phyloP scores from a whole-genome alignment of 2,797 vertebrate species.

The Sciurus carolinensis region DNA sequence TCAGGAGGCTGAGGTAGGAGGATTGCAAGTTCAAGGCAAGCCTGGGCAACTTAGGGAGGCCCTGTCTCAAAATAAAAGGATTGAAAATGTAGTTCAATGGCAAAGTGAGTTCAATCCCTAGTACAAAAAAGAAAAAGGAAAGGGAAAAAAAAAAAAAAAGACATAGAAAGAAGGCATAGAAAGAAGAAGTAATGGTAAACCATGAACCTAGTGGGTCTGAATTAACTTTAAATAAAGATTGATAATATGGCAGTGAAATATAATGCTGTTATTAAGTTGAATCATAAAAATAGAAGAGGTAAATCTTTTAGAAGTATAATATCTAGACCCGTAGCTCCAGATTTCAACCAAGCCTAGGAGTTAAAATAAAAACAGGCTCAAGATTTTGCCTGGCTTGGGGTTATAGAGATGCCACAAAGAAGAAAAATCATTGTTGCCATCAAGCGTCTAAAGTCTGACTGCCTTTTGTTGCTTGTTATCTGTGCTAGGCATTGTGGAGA shows the following conservation, averaged over 20 bases:
- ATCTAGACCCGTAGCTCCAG: background rate
- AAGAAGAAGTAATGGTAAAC: slow-evolving; percentile 14
- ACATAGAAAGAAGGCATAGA: too few species aligned
- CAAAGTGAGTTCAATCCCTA: too few species aligned
- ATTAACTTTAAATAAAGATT: slow-evolving; percentile 33
- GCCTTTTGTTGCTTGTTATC: background rate
- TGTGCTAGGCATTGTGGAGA: background rate
- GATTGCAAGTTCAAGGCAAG: too few species aligned
- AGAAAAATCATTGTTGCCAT: slow-evolving; percentile 18
- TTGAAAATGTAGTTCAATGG: too few species aligned
- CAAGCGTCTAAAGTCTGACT: background rate
- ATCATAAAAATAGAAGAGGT: background rate
- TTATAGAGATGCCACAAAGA: background rate
- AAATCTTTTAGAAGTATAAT: slow-evolving; percentile 20
- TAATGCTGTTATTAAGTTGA: background rate
- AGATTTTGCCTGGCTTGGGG: background rate
- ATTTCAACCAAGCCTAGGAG: slow-evolving; percentile 19
- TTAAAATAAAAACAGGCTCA: slow-evolving; percentile 28
- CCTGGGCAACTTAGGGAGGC: too few species aligned
- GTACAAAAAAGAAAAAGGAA: too few species aligned
- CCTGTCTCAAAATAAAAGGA: too few species aligned
- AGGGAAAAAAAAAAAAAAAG: too few species aligned
- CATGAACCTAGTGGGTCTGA: background rate
- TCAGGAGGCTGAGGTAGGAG: too few species aligned
- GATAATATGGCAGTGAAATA: background rate